Percentiles rank a stretch among this genome's conserved stretches.
Conservation (phyloP, 2,888 invertebrate genomes). For the Balanococcus diminutus region DNA sequence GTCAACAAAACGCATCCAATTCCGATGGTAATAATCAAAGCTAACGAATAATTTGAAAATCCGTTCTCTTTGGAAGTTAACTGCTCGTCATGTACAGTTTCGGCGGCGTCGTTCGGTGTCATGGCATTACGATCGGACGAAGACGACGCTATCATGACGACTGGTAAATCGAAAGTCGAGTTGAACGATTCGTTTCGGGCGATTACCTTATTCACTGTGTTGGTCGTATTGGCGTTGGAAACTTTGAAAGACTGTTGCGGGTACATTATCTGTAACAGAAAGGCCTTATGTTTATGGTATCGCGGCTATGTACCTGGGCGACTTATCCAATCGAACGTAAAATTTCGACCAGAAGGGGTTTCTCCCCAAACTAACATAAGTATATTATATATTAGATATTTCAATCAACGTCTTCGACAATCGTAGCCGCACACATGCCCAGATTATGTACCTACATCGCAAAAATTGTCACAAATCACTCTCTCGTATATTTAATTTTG, state of each 20-base stretch:
- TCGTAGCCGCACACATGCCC: background rate
- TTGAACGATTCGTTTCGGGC: constrained; percentile 50
- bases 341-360: background rate
- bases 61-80: constrained; percentile 44
- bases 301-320: background rate
- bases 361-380: background rate
- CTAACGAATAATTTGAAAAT: constrained; percentile 88
- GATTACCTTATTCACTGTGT: background rate
- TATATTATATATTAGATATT: no score
- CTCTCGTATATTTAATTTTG: background rate
- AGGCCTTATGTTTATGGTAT: background rate
- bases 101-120: background rate
- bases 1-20: constrained; percentile 85
- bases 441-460: background rate
- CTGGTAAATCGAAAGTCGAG: constrained; percentile 56
- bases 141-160: constrained; percentile 59
- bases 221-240: constrained; percentile 47
- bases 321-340: background rate
- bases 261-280: constrained; percentile 45
- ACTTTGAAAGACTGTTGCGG: constrained; percentile 50
- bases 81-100: constrained; percentile 58
- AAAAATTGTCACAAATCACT: background rate
- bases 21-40: constrained; percentile 91
- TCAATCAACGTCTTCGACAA: background rate
- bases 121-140: constrained; percentile 57